A percentile compares a stretch with the other conserved stretches of the same genome.
phyloP scores from a whole-genome alignment of 2,113 vertebrate species.

The Sakesphorus luctuosus region DNA sequence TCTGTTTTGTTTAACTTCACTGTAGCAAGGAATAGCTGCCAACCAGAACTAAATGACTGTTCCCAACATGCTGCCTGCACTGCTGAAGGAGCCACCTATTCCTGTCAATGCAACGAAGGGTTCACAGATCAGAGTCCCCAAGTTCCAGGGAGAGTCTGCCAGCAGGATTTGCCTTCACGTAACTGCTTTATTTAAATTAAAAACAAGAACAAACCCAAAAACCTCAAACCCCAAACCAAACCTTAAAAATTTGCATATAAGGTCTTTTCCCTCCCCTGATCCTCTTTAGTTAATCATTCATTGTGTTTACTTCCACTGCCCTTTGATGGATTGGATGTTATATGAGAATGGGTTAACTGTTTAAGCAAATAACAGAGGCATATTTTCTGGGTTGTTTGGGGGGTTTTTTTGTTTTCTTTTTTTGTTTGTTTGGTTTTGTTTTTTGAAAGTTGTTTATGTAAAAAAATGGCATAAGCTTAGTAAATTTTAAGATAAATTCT shows the following conservation, averaged over 20 bases:
- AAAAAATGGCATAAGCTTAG: background rate
- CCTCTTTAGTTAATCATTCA: background rate
- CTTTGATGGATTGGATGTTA: background rate
- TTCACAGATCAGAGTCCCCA: constrained; percentile 15
- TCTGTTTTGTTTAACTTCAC: background rate
- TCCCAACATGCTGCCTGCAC: constrained; percentile 35
- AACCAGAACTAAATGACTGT: constrained; percentile 6
- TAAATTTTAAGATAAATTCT: background rate
- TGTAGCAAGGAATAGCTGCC: constrained; percentile 36
- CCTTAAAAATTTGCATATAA: background rate
- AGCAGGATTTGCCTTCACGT: background rate
- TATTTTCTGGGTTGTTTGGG: background rate
- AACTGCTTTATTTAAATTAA: background rate
- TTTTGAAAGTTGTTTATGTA: background rate
- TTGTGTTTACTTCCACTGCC: background rate
- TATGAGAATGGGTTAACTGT: background rate
- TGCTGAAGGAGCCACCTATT: background rate
- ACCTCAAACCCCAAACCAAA: background rate
- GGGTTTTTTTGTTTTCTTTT: background rate
- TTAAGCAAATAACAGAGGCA: background rate
- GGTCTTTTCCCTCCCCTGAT: background rate
- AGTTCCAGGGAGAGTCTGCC: constrained; percentile 48
- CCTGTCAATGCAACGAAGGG: constrained; percentile 22
- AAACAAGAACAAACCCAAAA: background rate
- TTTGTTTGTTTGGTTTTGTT: background rate